Evolutionary conservation across 1,140 invertebrate genomes (phyloP), one percentile per base, ranked within the genome.

Genomic region (Eurytemora carolleeae): DNA sequence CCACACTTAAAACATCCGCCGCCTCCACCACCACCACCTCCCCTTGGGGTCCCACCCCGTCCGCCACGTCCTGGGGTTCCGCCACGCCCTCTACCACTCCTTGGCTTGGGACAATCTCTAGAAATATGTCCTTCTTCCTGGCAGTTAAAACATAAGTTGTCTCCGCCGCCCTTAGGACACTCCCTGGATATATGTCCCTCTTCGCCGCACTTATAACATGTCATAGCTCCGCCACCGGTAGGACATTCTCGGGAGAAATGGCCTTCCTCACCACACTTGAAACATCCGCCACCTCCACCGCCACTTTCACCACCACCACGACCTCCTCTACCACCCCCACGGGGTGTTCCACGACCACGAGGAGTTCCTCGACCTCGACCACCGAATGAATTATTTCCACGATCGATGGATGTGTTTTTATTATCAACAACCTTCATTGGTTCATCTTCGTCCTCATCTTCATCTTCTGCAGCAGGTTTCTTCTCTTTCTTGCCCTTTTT

Each of bases 161-260:
- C 31, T 44, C 31, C 31, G n/a, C n/a, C 31, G n/a, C n/a, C n/a
- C n/a, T 23, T 7, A 12, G 84, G 84, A 74, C 86, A 89, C 71
- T 83, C 85, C 64, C 84, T 82, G 31, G 85, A 84, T 71, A 90
- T 84, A 74, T 93, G 89, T 55, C 87, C 87, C 65, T 80, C 79
- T 77, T 87, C 86, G 75, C 85, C 85, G 76, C 86, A 89, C 71
- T 83, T 86, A 76, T 87, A 90, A 76, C 86, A 88, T n/a, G n/a
- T n/a, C 65, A 66, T 62, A 22, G 58, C 65, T 19, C 65, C 70
- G 3, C 68, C 67, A 53, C 77, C 69, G 24, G 83, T 83, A 0
- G 85, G 84, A 74, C 86, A 89, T 71, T 83, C 85, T 64, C 84
- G 82, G 25, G 85, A 84, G 72, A 91, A 84, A 74, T 93, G 89